phyloP scores from a whole-genome alignment of 1,140 invertebrate genomes.

The Drosophila melanogaster region Release_6_plus_ISO1_MT NT_033779.5:18304501-18305000 shows the following conservation, averaged over 20 bases:
- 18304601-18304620: constrained; percentile 79
- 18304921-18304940: background rate
- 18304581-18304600: constrained; percentile 28
- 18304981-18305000: constrained; percentile 52
- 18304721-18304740: constrained; percentile 70
- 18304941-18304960: too few relatives aligned
- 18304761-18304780: constrained; percentile 37
- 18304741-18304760: constrained; percentile 74
- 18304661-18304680: constrained; percentile 17
- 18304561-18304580: constrained; percentile 30
- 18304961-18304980: constrained; percentile 4
- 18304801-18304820: constrained; percentile 76
- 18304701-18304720: constrained; percentile 19
- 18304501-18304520: constrained; percentile 65
- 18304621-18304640: constrained; percentile 64
- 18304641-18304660: constrained; percentile 55
- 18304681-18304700: constrained; percentile 65
- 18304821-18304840: constrained; percentile 82
- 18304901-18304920: constrained; percentile 39
- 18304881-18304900: constrained; percentile 75
- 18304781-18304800: constrained; percentile 20
- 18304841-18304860: constrained; percentile 75
- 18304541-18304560: constrained; percentile 25
- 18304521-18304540: constrained; percentile 73
- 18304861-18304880: constrained; percentile 64